Percentiles rank a stretch among this genome's conserved stretches.
phyloP scores from a whole-genome alignment of 2,888 invertebrate genomes.

The Vesta saturnalis region DNA sequence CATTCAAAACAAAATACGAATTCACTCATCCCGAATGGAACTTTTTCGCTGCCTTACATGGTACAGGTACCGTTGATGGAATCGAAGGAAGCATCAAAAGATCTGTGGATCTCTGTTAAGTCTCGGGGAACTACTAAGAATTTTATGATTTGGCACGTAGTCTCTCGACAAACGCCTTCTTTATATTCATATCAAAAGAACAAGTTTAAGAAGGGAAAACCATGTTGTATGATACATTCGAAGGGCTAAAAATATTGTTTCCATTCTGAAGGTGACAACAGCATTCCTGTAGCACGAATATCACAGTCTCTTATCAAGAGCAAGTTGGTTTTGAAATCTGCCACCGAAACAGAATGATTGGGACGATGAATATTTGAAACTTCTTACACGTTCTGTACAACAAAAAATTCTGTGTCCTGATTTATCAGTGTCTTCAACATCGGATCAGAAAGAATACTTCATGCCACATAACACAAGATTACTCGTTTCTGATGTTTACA shows the following conservation, averaged over 20 bases:
- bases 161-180: slow-evolving; percentile 34
- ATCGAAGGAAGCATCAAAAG: no score
- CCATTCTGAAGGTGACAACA: not conserved
- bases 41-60: no score
- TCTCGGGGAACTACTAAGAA: slow-evolving; percentile 38
- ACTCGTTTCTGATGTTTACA: not conserved
- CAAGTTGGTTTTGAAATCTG: slow-evolving; percentile 19
- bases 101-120: slow-evolving; percentile 41
- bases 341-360: slow-evolving; percentile 18
- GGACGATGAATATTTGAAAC: slow-evolving; percentile 20
- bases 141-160: slow-evolving; percentile 33
- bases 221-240: slow-evolving; percentile 28
- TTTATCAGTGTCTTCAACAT: slow-evolving; percentile 4
- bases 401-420: slow-evolving; percentile 13
- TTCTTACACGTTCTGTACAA: slow-evolving; percentile 3
- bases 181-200: slow-evolving; percentile 36
- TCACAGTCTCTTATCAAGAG: slow-evolving; percentile 9
- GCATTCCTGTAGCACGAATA: no score
- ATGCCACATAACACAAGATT: not conserved
- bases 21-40: slow-evolving; percentile 39
- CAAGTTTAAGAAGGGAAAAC: slow-evolving; percentile 37
- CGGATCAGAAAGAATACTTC: slow-evolving; percentile 7
- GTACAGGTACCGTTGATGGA: no score
- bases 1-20: slow-evolving; percentile 37
- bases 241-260: slow-evolving; percentile 20